Base-by-base conservation (phyloP, 2,113 vertebrate species). In the Actenoides hombroni region DNA sequence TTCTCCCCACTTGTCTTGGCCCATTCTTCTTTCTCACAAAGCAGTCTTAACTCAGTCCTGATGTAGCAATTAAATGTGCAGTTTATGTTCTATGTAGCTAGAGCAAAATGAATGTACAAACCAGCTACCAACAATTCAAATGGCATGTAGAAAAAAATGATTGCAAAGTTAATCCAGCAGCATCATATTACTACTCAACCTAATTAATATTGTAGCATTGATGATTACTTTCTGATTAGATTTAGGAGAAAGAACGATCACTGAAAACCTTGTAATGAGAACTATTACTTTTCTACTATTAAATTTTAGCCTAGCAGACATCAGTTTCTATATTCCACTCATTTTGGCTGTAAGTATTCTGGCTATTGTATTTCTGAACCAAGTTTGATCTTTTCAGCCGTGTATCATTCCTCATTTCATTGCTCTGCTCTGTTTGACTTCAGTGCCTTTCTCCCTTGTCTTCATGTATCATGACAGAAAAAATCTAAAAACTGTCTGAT, bases 151-250 rank as follows among this genome's bases (percentile, higher is more conserved):
- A 83, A 77, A 88, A 94, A 40, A 77, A 80, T 33, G 3, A 70
- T 19, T 49, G 16, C 12, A 86, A 86, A 83, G 11, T 49, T 69
- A 81, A 42, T 26, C 33, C 0, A 0, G n/a, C 13, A 85, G n/a
- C 64, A 90, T 74, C 24, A 31, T 51, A 80, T 69, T 78, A 69
- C 23, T 88, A 18, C 31, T 79, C 79, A 83, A 31, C 11, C 37
- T 83, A 60, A 94, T 79, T 37, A 77, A 63, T 90, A 44, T 60
- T 73, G 31, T 54, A 44, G n/a, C 24, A 76, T 61, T 46, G 26
- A n/a, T 87, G 67, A 87, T 85, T 53, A n/a, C 21, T 92, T 87
- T 83, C 85, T 83, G 63, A 91, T 93, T 94, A 90, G 75, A 92
- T 94, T 97, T 87, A 67, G 35, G 46, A 49, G 40, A 73, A 11